These are phyloP conservation scores for Lycia hirtaria DNA, from an alignment of 2,888 invertebrate genomes.

Conservation along the genomic window DNA sequence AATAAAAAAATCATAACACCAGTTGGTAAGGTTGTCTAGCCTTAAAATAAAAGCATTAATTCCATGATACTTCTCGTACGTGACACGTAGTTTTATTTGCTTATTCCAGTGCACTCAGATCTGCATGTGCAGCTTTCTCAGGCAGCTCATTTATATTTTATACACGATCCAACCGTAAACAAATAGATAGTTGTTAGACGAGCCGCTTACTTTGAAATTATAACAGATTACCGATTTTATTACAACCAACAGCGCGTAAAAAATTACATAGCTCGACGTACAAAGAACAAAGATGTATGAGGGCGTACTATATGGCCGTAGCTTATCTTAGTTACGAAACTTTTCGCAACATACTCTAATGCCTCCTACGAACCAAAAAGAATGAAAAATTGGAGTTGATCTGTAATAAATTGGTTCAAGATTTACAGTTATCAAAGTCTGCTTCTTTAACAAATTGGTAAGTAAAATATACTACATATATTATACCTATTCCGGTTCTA, in stretches of 20 bases:
- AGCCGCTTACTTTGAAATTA: conserved; percentile 25
- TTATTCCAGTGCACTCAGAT: not conserved
- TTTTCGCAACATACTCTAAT: conserved; percentile 25
- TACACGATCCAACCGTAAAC: conserved; percentile 13
- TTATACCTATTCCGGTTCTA: too few relatives aligned
- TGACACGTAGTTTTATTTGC: not conserved
- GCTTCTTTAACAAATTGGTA: too few relatives aligned
- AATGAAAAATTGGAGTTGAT: too few relatives aligned
- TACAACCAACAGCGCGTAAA: conserved; percentile 51
- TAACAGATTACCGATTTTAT: conserved; percentile 43
- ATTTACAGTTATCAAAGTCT: too few relatives aligned
- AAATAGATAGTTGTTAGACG: conserved; percentile 20
- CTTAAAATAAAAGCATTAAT: too few relatives aligned
- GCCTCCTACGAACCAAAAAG: too few relatives aligned
- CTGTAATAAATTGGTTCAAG: conserved; percentile 4
- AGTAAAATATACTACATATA: too few relatives aligned
- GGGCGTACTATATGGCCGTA: conserved; percentile 49
- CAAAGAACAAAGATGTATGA: conserved; percentile 39
- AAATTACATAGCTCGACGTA: conserved; percentile 48
- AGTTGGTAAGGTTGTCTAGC: too few relatives aligned
- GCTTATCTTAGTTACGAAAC: conserved; percentile 42
- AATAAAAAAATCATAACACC: too few relatives aligned
- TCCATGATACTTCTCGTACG: not conserved
- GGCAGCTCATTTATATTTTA: conserved; percentile 10
- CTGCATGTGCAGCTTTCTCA: conserved; percentile 13